Evolutionary conservation across 2,113 vertebrate genomes (phyloP).

Genomic region (Rissa tridactyla): DNA sequence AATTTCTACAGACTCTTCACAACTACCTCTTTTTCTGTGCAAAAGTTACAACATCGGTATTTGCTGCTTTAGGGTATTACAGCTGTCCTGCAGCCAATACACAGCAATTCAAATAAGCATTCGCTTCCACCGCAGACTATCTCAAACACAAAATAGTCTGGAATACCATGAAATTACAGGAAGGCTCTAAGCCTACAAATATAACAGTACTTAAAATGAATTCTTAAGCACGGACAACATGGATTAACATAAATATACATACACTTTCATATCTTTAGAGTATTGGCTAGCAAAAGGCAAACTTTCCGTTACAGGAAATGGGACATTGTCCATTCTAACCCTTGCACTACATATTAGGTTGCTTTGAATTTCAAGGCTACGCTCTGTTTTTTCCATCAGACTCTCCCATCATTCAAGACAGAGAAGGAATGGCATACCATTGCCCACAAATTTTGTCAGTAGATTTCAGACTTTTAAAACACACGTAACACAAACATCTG

Average conservation of each 20-base stretch:
- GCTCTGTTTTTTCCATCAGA: rapidly evolving
- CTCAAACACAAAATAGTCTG: not conserved
- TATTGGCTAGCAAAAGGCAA: not conserved
- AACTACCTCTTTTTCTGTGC: not conserved
- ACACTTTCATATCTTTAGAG: not conserved
- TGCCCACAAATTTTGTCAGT: not conserved
- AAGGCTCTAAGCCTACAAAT: not conserved
- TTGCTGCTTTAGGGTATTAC: not conserved
- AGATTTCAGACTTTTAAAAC: not conserved
- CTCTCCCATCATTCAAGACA: not conserved
- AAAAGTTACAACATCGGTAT: not conserved
- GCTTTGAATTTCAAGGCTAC: not conserved
- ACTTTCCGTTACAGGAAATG: not conserved
- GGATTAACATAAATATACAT: not conserved
- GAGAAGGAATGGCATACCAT: not conserved
- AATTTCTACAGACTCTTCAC: not conserved
- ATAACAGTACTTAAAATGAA: not conserved
- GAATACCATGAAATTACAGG: not conserved
- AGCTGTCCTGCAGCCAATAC: not conserved
- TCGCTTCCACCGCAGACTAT: not conserved
- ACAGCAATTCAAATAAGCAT: not conserved
- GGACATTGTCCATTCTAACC: not conserved
- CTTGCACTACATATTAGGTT: not conserved
- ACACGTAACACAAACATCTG: not conserved
- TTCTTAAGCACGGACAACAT: not conserved